Evolutionary conservation across 2,888 invertebrate genomes (phyloP).

Genomic region (Apamea monoglypha): DNA sequence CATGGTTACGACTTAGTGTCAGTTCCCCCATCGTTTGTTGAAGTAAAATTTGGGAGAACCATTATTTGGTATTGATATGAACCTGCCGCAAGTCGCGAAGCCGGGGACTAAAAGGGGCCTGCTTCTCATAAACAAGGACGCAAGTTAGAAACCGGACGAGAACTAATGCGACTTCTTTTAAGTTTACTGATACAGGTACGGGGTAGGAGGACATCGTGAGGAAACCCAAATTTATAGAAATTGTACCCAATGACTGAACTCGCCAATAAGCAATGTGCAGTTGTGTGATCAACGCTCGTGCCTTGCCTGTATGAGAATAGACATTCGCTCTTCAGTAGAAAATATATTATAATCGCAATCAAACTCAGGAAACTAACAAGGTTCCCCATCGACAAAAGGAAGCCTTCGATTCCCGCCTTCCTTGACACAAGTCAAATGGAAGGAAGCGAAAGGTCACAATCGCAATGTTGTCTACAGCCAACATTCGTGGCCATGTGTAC

Average conservation of each 20-base stretch:
- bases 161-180: not conserved
- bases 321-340: not conserved
- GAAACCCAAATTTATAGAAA: not conserved
- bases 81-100: not conserved
- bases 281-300: not conserved
- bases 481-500: slow-evolving; percentile 23
- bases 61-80: slow-evolving; percentile 14
- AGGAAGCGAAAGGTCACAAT: slow-evolving; percentile 48
- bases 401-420: slow-evolving; percentile 35
- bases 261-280: not conserved
- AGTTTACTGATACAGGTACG: not conserved
- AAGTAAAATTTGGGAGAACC: not conserved
- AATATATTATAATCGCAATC: slow-evolving; percentile 17
- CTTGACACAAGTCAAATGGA: slow-evolving; percentile 16
- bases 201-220: not conserved
- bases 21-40: not conserved
- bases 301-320: not conserved
- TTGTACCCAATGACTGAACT: not conserved
- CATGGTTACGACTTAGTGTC: slow-evolving; percentile 17
- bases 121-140: not conserved
- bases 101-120: not conserved
- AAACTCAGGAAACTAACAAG: slow-evolving; percentile 27
- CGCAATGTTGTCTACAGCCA: slow-evolving; percentile 6
- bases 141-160: not conserved
- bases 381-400: slow-evolving; percentile 45